These are phyloP conservation scores for Drosophila varians DNA, from an alignment of 1,140 invertebrate genomes.

Conservation along the genomic window DNA sequence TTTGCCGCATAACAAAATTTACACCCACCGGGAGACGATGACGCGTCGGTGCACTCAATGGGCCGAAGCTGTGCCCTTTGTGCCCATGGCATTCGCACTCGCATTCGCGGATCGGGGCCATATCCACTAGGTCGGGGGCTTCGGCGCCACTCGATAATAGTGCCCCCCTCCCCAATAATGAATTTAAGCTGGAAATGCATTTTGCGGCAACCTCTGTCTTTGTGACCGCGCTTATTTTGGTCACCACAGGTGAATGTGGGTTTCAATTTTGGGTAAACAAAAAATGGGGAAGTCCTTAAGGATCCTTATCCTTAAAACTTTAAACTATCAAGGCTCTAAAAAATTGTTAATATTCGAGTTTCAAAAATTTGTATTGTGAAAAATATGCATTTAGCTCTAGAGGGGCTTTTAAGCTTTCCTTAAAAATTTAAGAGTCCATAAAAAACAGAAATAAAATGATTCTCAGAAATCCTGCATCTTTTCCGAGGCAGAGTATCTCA, in stretches of 20 bases:
- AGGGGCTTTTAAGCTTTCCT: background rate
- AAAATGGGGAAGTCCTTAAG: too few species aligned
- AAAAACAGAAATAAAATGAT: background rate
- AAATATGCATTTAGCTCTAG: background rate
- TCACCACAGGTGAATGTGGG: slow-evolving; percentile 5
- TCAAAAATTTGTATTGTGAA: too few species aligned
- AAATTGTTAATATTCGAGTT: too few species aligned
- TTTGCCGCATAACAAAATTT: slow-evolving; percentile 78
- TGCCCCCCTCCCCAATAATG: slow-evolving; percentile 27
- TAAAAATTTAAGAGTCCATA: background rate
- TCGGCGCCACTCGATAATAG: slow-evolving; percentile 24
- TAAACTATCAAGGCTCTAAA: too few species aligned
- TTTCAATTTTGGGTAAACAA: background rate
- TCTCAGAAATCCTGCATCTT: background rate
- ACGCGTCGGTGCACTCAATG: slow-evolving; percentile 43
- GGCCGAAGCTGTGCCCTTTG: slow-evolving; percentile 26
- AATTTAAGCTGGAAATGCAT: slow-evolving; percentile 35
- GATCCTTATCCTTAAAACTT: too few species aligned
- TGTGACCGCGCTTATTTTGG: slow-evolving; percentile 13
- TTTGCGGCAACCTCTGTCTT: slow-evolving; percentile 11
- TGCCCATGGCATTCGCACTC: slow-evolving; percentile 3
- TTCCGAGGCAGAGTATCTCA: slow-evolving; percentile 13
- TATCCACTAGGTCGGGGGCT: slow-evolving; percentile 32
- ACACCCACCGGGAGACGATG: slow-evolving; percentile 59
- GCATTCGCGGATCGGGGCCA: slow-evolving; percentile 19